Evolutionary conservation across 2,113 vertebrate genomes (phyloP), one percentile per base, ranked within the genome.

Genomic region (Recurvirostra avosetta): DNA sequence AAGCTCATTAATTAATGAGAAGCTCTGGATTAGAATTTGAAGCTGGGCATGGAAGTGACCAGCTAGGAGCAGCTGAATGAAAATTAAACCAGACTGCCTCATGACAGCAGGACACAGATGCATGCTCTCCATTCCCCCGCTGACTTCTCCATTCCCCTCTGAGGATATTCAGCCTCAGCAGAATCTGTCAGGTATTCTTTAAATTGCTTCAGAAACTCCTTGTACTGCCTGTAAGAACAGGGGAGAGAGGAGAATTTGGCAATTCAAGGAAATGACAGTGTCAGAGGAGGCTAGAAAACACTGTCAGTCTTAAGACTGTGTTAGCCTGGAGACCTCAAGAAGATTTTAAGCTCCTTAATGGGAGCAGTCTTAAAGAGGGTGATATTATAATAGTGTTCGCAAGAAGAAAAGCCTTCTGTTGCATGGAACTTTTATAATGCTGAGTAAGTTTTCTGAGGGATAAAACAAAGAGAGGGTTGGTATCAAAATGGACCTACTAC

Each of bases 1-100:
- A 84, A 96, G 77, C 88, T 97, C 90, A 94, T 97, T 97, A 97
- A 97, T 98, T 97, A 96, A 97, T 95, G 91, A 93, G 88, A 94
- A 89, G 40, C 26, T 93, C 75, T 62, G 71, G 63, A 96, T 95
- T 94, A 94, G 72, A 17, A 32, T 88, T 96, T 49, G 75, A 96
- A 96, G 88, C 32, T 77, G 53, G n/a, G 41, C 80, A 38, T 84
- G 82, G 88, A 87, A 81, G 76, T 93, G 96, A 63, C 90, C 61
- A 45, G 63, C 83, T 49, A 96, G 72, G 79, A 93, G 96, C 4
- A 87, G 78, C 59, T 82, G 79, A 94, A 96, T 93, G 84, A 97
- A 97, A 97, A 97, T 93, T 87, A 94, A 95, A 96, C 88, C 76
- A 71, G 11, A 49, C 80, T n/a, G 34, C 38, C 41, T 94, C 29